These are phyloP conservation scores for Megastigmus dorsalis DNA, from an alignment of 2,888 invertebrate species.

Conservation along the genomic window DNA sequence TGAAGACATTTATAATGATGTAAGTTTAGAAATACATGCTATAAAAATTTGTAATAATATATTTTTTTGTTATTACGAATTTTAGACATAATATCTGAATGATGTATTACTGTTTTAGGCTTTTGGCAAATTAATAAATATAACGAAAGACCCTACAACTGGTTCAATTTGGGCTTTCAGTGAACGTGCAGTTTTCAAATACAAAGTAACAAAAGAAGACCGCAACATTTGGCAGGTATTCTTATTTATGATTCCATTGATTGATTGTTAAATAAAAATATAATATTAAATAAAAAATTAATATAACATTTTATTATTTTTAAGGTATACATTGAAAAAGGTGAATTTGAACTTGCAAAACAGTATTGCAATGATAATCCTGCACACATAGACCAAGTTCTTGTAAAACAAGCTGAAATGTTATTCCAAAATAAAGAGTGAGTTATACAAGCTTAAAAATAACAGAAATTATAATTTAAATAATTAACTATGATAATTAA, in stretches of 20 bases:
- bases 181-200: constrained; percentile 88
- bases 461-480: background rate
- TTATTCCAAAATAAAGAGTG: constrained; percentile 85
- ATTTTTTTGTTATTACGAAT: too few species aligned
- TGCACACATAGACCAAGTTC: constrained; percentile 87
- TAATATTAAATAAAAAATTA: constrained; percentile 45
- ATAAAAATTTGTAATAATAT: background rate
- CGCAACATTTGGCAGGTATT: constrained; percentile 86
- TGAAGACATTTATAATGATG: constrained; percentile 88
- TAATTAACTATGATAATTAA: constrained; percentile 4
- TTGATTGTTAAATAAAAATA: background rate
- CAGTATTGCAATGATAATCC: constrained; percentile 88
- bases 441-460: constrained; percentile 58
- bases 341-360: constrained; percentile 90
- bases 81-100: too few species aligned
- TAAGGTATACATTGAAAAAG: constrained; percentile 87
- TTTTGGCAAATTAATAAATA: constrained; percentile 86
- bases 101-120: constrained; percentile 74
- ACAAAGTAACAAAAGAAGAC: constrained; percentile 89
- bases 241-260: constrained; percentile 1
- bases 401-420: constrained; percentile 91
- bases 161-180: constrained; percentile 91
- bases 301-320: constrained; percentile 51
- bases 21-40: constrained; percentile 57
- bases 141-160: constrained; percentile 86